Evolutionary conservation across 2,797 vertebrate genomes (phyloP).

Genomic region (Scyliorhinus canicula): DNA sequence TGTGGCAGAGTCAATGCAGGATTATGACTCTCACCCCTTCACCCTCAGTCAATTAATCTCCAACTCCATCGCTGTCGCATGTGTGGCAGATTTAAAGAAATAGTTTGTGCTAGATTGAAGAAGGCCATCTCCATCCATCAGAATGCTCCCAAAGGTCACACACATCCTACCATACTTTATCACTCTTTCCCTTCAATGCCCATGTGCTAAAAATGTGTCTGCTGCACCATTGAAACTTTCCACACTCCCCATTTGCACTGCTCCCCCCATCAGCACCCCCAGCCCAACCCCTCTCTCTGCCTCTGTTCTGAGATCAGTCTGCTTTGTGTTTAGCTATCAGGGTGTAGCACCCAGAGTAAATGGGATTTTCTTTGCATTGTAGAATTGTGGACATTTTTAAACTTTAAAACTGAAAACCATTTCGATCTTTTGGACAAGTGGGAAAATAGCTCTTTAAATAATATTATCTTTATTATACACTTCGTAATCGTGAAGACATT

Average conservation of each 20-base stretch:
- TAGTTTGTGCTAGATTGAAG: not conserved
- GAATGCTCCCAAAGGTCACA: not conserved
- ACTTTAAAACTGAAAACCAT: not conserved
- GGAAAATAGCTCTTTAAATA: not conserved
- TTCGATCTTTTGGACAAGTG: not conserved
- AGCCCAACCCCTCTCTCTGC: not conserved
- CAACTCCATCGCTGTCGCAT: not conserved
- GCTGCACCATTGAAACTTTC: not conserved
- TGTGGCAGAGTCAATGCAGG: no score
- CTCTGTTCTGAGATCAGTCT: not conserved
- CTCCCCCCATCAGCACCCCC: not conserved
- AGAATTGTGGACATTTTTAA: not conserved
- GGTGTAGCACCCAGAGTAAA: not conserved
- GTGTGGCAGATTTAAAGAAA: not conserved
- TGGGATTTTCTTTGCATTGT: not conserved
- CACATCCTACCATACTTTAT: not conserved
- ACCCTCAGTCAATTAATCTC: not conserved
- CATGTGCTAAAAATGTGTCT: not conserved
- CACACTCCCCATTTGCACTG: not conserved
- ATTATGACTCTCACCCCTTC: not conserved
- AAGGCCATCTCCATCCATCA: not conserved
- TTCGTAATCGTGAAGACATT: not conserved
- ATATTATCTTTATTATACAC: not conserved
- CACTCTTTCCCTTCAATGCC: not conserved
- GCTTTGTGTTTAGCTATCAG: not conserved